These are phyloP conservation scores for Collichthys lucidus DNA, from an alignment of 2,113 vertebrate genomes.

Conservation along the genomic window DNA sequence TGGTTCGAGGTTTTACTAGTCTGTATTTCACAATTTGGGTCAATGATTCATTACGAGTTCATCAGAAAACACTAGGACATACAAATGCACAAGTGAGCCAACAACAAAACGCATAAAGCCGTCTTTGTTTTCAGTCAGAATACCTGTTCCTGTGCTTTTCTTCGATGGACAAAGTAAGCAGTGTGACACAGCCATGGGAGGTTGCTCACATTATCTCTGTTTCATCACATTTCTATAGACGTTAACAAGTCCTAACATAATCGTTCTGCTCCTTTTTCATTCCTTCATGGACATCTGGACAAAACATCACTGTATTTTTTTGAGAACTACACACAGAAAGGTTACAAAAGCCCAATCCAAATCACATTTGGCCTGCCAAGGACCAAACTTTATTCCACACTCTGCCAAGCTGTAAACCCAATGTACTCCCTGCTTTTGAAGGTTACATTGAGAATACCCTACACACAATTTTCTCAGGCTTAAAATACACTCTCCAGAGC, in stretches of 20 bases:
- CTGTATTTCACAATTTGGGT: constrained; percentile 39
- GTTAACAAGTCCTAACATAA: constrained; percentile 21
- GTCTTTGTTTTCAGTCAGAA: constrained; percentile 56
- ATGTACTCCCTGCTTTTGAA: constrained; percentile 12
- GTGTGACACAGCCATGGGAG: constrained; percentile 45
- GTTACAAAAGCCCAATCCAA: constrained; percentile 5
- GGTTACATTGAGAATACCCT: background rate
- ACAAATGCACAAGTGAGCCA: constrained; percentile 14
- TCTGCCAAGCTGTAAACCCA: constrained; percentile 36
- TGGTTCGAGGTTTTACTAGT: constrained; percentile 31
- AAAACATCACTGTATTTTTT: background rate
- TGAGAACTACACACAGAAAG: background rate
- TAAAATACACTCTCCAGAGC: constrained; percentile 25
- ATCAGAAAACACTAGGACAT: constrained; percentile 39
- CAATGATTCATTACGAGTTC: constrained; percentile 46
- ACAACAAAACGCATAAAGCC: constrained; percentile 57
- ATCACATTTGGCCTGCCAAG: constrained; percentile 24
- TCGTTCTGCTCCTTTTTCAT: constrained; percentile 10
- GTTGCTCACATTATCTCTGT: constrained; percentile 50
- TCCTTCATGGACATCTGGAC: background rate
- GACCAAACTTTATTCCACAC: constrained; percentile 10
- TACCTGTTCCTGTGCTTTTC: constrained; percentile 63
- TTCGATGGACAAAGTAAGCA: constrained; percentile 52
- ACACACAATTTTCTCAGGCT: constrained; percentile 4
- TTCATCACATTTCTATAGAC: constrained; percentile 45